A percentile compares a stretch with the other conserved stretches of the same genome.
Conservation (phyloP, 2,113 vertebrate species). For the Lates calcarifer region DNA sequence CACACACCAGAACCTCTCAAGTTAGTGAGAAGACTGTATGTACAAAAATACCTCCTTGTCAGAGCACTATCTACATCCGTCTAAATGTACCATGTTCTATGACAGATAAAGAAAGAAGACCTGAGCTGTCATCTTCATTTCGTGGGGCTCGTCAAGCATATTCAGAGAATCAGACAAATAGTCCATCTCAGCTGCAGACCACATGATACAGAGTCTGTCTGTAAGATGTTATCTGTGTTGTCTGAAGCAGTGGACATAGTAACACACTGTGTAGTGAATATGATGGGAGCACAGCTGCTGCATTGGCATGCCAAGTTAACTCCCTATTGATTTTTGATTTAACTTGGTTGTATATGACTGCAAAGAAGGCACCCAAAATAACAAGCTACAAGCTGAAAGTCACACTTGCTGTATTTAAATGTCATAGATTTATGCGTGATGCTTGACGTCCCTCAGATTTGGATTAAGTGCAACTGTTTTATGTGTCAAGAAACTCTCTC, state of each 20-base stretch:
- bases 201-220: constrained; percentile 48
- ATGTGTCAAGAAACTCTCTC: constrained; percentile 25
- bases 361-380: neutral
- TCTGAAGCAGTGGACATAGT: constrained; percentile 43
- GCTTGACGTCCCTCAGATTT: constrained; percentile 3
- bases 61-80: constrained; percentile 3
- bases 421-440: constrained; percentile 10
- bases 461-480: constrained; percentile 25
- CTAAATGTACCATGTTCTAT: constrained; percentile 38
- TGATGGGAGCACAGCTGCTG: constrained; percentile 1
- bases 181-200: constrained; percentile 53
- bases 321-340: neutral
- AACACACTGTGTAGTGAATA: constrained; percentile 26
- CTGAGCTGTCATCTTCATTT: constrained; percentile 33
- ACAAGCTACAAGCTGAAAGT: neutral
- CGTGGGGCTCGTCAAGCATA: constrained; percentile 45
- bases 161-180: constrained; percentile 43
- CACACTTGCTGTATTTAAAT: neutral
- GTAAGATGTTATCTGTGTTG: constrained; percentile 26
- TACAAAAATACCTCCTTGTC: constrained; percentile 11
- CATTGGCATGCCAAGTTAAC: neutral
- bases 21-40: neutral
- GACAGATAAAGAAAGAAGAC: constrained; percentile 49
- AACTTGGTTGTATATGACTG: constrained; percentile 5
- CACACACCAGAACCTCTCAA: constrained; percentile 57